A percentile compares a stretch with the other conserved stretches of the same genome.
phyloP scores from a whole-genome alignment of 2,888 invertebrate genomes.

The Pterostichus niger region DNA sequence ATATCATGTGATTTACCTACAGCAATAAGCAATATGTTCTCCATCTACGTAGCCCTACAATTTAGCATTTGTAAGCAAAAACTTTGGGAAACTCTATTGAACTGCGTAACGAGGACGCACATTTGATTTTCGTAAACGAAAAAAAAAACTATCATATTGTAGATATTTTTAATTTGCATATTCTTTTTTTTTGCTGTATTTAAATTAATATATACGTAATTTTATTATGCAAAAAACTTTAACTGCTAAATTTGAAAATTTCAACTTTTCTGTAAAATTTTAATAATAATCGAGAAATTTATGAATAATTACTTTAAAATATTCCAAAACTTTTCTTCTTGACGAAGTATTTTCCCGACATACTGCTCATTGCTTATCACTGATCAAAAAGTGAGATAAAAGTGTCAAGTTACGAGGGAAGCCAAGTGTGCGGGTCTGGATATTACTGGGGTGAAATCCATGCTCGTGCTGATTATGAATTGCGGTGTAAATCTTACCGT shows the following conservation, averaged over 20 bases:
- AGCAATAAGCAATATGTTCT: slow-evolving; percentile 60
- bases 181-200: no score
- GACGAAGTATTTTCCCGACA: not conserved
- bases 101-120: no score
- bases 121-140: no score
- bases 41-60: not conserved
- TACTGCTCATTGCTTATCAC: slow-evolving; percentile 42
- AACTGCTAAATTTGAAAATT: no score
- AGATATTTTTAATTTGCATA: no score
- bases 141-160: no score
- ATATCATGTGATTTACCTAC: slow-evolving; percentile 38
- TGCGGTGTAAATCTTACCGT: slow-evolving; percentile 76
- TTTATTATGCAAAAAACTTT: no score
- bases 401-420: slow-evolving; percentile 39
- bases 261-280: not conserved
- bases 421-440: slow-evolving; percentile 44
- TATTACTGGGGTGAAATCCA: slow-evolving; percentile 49
- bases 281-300: not conserved
- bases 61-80: slow-evolving; percentile 33
- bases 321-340: not conserved
- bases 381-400: slow-evolving; percentile 22
- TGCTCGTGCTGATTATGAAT: slow-evolving; percentile 39
- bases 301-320: not conserved
- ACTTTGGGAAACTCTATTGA: not conserved
- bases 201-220: no score